Evolutionary conservation across 2,888 invertebrate species (phyloP).

Genomic region (Macrophya annulata): DNA sequence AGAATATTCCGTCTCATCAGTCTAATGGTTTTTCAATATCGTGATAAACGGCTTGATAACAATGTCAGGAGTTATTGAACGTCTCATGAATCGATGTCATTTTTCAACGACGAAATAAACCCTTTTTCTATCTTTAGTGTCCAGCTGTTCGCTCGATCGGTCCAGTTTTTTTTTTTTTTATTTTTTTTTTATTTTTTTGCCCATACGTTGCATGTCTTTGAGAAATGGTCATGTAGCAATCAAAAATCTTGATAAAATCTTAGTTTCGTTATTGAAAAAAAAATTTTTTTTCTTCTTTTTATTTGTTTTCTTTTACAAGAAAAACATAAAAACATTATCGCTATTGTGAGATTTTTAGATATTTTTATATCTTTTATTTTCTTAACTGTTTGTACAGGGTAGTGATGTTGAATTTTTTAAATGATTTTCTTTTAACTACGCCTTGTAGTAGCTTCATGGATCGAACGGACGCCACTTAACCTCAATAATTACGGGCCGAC

Average conservation of each 20-base stretch:
- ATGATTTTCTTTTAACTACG: not conserved
- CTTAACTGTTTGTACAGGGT: not conserved
- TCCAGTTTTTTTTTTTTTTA: not conserved
- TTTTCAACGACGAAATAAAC: not conserved
- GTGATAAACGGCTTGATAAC: slow-evolving; percentile 33
- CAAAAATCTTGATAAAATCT: not conserved
- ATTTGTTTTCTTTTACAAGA: not conserved
- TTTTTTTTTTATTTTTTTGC: not conserved
- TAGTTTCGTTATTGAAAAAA: too few species aligned
- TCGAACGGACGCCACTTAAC: slow-evolving; percentile 49
- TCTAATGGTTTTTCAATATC: slow-evolving; percentile 52
- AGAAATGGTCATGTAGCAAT: not conserved
- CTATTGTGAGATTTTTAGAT: not conserved
- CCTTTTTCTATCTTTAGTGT: not conserved
- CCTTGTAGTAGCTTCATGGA: slow-evolving; percentile 22
- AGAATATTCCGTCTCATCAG: slow-evolving; percentile 39
- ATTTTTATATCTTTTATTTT: not conserved
- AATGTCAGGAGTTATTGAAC: slow-evolving; percentile 12
- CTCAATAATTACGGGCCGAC: slow-evolving; percentile 34
- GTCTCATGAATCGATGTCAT: not conserved
- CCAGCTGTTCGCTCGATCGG: not conserved
- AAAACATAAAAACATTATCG: not conserved
- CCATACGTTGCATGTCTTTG: not conserved
- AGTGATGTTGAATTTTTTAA: not conserved
- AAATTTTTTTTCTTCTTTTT: not conserved